These are phyloP conservation scores for Balaenoptera acutorostrata DNA, from an alignment of 2,113 vertebrate genomes.

Conservation along the genomic window DNA sequence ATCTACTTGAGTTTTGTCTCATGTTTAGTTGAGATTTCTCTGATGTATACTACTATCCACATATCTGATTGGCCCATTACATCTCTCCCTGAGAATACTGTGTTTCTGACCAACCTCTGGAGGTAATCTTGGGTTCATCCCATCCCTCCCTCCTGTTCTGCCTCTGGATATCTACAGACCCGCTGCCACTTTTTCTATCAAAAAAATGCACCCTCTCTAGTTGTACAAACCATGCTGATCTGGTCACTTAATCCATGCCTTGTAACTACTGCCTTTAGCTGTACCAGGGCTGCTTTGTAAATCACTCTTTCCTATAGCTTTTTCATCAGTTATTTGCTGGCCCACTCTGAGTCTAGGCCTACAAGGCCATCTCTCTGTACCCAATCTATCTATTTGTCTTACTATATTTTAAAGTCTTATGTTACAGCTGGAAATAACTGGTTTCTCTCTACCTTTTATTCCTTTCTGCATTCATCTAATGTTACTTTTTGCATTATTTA, in stretches of 20 bases:
- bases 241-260: neutral
- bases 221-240: neutral
- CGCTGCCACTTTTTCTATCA: neutral
- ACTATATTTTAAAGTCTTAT: constrained; percentile 10
- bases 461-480: constrained; percentile 14
- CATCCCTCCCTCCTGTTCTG: neutral
- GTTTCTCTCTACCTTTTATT: constrained; percentile 5
- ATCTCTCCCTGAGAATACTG: neutral
- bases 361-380: neutral
- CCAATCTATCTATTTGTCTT: neutral
- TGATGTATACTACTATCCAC: neutral
- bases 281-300: neutral
- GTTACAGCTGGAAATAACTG: neutral
- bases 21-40: neutral
- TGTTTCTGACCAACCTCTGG: neutral
- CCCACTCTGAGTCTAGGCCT: neutral
- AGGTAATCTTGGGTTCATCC: neutral
- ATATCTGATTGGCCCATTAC: neutral
- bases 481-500: constrained; percentile 11
- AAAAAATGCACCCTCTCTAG: neutral
- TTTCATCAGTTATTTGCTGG: neutral
- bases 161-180: neutral
- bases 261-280: neutral
- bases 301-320: neutral
- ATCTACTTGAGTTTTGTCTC: neutral